A percentile compares a stretch with the other conserved stretches of the same genome.
Conservation (phyloP, 2,113 vertebrate species). For the Pseudolaguvia tuberculata region DNA sequence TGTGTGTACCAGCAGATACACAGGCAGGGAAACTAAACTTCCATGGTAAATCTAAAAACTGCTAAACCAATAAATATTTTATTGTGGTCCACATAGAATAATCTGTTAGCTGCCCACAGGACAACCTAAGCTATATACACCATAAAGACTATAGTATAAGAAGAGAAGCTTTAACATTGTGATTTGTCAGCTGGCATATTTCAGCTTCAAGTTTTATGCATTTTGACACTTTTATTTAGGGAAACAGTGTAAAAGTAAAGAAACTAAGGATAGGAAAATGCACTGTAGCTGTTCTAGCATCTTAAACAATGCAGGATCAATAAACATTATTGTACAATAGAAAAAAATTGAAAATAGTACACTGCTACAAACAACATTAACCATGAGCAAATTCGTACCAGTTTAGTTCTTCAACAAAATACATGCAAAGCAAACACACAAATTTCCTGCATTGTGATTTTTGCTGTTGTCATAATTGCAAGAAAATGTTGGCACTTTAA, state of each 20-base stretch:
- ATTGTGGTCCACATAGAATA: constrained; percentile 53
- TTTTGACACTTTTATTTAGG: constrained; percentile 12
- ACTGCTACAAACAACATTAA: neutral
- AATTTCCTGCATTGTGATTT: too few species aligned
- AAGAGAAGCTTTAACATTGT: constrained; percentile 27
- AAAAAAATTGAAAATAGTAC: neutral
- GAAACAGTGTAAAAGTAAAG: constrained; percentile 8
- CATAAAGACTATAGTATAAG: constrained; percentile 36
- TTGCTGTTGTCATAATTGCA: too few species aligned
- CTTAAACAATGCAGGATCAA: neutral
- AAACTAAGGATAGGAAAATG: neutral
- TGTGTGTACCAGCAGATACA: neutral
- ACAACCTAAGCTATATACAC: constrained; percentile 15
- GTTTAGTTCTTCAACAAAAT: too few species aligned
- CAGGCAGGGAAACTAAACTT: constrained; percentile 6
- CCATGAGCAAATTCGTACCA: neutral
- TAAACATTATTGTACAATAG: neutral
- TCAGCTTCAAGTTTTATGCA: constrained; percentile 1
- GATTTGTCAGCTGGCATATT: constrained; percentile 12
- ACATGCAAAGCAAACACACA: too few species aligned
- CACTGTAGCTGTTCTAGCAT: constrained; percentile 2
- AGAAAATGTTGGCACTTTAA: too few species aligned
- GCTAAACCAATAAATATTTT: constrained; percentile 68
- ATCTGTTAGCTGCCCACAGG: constrained; percentile 55
- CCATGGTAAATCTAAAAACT: constrained; percentile 42